Evolutionary conservation across 2,113 vertebrate genomes (phyloP), one percentile per base, ranked within the genome.

Genomic region (Enhydra lutris): DNA sequence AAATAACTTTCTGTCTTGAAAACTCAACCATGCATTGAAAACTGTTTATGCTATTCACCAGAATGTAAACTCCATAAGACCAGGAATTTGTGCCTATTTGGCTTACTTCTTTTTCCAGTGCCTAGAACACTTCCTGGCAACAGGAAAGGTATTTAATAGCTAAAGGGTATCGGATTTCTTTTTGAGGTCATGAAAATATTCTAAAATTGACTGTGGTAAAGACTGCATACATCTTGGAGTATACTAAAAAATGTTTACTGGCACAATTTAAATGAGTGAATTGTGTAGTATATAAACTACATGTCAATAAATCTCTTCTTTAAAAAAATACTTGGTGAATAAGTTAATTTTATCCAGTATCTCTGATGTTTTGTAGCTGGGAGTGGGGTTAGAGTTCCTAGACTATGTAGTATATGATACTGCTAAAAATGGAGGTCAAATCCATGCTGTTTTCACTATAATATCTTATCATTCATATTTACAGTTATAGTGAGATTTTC

Each of bases 1-100:
- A 93, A 94, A 91, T 78, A 7, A 42, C 34, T 89, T 92, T 84
- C 42, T 89, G 10, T 34, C 31, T 91, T 88, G 36, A 91, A 97
- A 89, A 91, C 13, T 71, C 36, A 34, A 92, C 7, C 90, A 79
- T 69, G 12, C 8, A 26, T 50, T 87, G 14, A 95, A 91, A 80
- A 91, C 17, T 36, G 26, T 34, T 31, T 83, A 24, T 42, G 84
- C 42, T 91, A 39, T 73, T 94, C 20, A 39, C 45, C 90, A 85
- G 24, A 91, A 91, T 65, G 69, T 61, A 90, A 71, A 96, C 5
- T 39, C 67, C 29, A 47, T 29, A 39, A 13, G 17, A 52, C 79
- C 23, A 90, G 34, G 34, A 45, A 90, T 61, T 81, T 74, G 50
- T 34, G 23, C 42, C 50, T 71, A 0, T 47, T 88, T 69, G 42